Conservation (phyloP, 2,888 invertebrate genomes). For the Pteria penguin region DNA sequence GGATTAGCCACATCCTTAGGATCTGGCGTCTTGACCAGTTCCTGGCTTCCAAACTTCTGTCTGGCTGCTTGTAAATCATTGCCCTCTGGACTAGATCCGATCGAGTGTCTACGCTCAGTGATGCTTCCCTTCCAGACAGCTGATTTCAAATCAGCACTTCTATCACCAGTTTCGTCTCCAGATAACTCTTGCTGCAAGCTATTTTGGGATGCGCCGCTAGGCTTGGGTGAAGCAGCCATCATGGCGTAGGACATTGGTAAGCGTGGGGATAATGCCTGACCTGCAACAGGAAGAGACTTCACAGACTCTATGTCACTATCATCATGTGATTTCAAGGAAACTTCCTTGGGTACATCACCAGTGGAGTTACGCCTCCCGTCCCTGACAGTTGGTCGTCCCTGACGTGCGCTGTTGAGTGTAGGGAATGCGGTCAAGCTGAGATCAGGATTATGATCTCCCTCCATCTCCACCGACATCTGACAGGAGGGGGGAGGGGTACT, state of each 20-base stretch:
- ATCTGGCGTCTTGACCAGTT: conserved; percentile 44
- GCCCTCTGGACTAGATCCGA: conserved; percentile 72
- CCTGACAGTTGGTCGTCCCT: conserved; percentile 49
- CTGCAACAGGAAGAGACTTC: conserved; percentile 73
- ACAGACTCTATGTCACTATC: conserved; percentile 76
- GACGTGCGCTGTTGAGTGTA: conserved; percentile 56
- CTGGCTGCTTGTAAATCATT: conserved; percentile 45
- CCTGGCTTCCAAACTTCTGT: conserved; percentile 65
- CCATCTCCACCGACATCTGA: conserved; percentile 28
- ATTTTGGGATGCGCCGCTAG: conserved; percentile 39
- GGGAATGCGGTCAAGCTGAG: conserved; percentile 76
- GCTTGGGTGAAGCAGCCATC: conserved; percentile 68
- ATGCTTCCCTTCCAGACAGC: conserved; percentile 73
- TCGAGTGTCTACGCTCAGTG: conserved; percentile 72
- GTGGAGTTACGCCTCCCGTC: conserved; percentile 69
- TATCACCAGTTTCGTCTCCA: conserved; percentile 30
- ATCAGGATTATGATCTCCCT: conserved; percentile 55
- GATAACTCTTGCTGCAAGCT: conserved; percentile 30
- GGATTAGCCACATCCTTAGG: conserved; percentile 28
- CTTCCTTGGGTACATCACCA: conserved; percentile 66
- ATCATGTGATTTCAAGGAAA: conserved; percentile 59
- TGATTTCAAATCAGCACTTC: conserved; percentile 52
- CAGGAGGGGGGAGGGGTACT: conserved; percentile 41
- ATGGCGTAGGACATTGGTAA: conserved; percentile 73
- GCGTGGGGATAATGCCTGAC: conserved; percentile 54